Conservation (phyloP, 2,113 vertebrate genomes). For the Albula glossodonta region DNA sequence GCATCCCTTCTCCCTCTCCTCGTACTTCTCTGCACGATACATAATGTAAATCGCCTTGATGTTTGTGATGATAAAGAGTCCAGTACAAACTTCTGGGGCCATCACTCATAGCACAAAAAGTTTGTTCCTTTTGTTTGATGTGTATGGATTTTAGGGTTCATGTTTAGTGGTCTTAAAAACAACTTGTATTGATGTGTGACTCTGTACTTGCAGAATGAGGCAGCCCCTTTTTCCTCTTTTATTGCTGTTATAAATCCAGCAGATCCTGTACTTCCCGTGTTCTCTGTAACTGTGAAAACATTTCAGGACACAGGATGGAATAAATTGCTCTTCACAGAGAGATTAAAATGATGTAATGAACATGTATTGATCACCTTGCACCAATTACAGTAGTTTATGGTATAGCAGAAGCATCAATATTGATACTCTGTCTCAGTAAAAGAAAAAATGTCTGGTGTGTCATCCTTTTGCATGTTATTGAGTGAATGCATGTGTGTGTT, state of each 20-base stretch:
- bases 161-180: background rate
- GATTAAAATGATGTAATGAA: background rate
- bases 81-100: background rate
- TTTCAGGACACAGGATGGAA: background rate
- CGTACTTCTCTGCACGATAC: background rate
- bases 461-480: too few species aligned
- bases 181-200: background rate
- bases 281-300: background rate
- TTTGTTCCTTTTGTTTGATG: background rate
- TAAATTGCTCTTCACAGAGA: background rate
- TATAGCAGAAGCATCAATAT: background rate
- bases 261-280: background rate
- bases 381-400: background rate
- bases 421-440: background rate
- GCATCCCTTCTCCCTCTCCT: background rate
- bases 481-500: background rate
- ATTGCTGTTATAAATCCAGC: background rate
- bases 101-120: background rate
- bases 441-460: background rate
- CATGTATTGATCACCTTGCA: background rate
- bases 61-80: background rate
- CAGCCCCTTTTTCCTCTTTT: background rate
- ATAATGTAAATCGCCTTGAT: background rate
- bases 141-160: background rate
- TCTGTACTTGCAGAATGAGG: background rate